These are phyloP conservation scores for Drosophila austrosaltans DNA, from an alignment of 2,888 invertebrate genomes.

Conservation along the genomic window DNA sequence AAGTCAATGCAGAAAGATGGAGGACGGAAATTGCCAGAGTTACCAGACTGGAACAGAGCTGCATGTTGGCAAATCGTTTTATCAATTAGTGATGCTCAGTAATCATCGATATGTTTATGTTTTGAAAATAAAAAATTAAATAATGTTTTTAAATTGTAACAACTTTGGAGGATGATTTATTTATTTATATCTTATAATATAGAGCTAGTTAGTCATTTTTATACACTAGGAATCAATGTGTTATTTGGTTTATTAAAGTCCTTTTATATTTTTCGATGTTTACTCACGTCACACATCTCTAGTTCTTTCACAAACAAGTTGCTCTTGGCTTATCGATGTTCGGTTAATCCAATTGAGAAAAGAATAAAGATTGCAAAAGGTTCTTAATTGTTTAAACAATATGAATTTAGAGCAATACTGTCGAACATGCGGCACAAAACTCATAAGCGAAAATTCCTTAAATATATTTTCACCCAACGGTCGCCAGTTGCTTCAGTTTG, in stretches of 20 bases:
- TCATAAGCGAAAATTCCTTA: conserved; percentile 35
- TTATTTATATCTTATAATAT: too few relatives aligned
- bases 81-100: too few relatives aligned
- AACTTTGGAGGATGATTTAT: too few relatives aligned
- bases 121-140: too few relatives aligned
- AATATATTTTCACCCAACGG: conserved; percentile 47
- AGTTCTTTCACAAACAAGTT: conserved; percentile 3
- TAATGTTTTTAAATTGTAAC: too few relatives aligned
- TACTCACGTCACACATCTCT: too few relatives aligned
- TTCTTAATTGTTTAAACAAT: not conserved
- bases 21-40: conserved; percentile 81
- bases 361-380: not conserved
- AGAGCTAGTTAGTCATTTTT: too few relatives aligned
- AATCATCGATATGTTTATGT: too few relatives aligned
- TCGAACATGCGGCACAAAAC: conserved; percentile 62
- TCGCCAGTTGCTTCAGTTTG: conserved; percentile 41
- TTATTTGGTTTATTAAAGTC: too few relatives aligned
- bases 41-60: conserved; percentile 63
- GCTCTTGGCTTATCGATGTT: not conserved
- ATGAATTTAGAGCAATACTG: conserved; percentile 61
- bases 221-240: too few relatives aligned
- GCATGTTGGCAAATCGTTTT: conserved; percentile 23
- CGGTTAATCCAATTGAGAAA: not conserved
- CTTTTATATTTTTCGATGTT: too few relatives aligned
- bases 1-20: conserved; percentile 83